These are phyloP conservation scores for Andrena praecox DNA, from an alignment of 2,888 invertebrate species.

Conservation along the genomic window DNA sequence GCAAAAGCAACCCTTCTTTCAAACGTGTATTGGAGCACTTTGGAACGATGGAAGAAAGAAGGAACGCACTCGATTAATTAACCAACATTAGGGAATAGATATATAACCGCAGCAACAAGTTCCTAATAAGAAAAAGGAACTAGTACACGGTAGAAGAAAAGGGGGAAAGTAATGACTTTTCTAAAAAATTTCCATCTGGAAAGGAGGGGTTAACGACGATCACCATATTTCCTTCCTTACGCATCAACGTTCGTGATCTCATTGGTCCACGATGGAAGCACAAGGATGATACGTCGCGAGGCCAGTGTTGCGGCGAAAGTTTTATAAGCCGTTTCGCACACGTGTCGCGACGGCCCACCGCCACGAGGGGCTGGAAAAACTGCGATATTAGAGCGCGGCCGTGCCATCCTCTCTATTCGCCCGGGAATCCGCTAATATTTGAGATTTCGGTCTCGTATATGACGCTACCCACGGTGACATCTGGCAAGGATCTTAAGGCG, in stretches of 20 bases:
- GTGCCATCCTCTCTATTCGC: slow-evolving; percentile 63
- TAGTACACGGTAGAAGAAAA: too few species aligned
- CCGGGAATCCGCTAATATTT: slow-evolving; percentile 78
- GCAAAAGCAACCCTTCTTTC: too few species aligned
- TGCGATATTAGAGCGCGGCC: slow-evolving; percentile 68
- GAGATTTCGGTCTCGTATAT: slow-evolving; percentile 80
- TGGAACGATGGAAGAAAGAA: too few species aligned
- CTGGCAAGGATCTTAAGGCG: slow-evolving; percentile 78
- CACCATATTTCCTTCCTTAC: background rate
- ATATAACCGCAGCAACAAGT: too few species aligned
- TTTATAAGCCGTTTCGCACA: slow-evolving; percentile 79
- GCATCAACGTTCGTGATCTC: background rate
- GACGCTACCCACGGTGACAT: slow-evolving; percentile 77
- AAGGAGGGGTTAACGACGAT: background rate
- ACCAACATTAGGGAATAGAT: too few species aligned
- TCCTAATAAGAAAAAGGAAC: too few species aligned
- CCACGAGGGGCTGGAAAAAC: slow-evolving; percentile 57
- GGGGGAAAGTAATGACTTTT: too few species aligned
- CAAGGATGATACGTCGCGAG: slow-evolving; percentile 26
- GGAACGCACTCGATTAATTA: too few species aligned
- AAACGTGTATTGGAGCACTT: too few species aligned
- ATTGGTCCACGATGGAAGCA: slow-evolving; percentile 4
- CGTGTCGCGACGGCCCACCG: slow-evolving; percentile 73
- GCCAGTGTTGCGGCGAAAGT: slow-evolving; percentile 59
- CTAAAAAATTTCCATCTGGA: background rate